Evolutionary conservation across 2,113 vertebrate species (phyloP).

Genomic region (Hepsetus odoe): DNA sequence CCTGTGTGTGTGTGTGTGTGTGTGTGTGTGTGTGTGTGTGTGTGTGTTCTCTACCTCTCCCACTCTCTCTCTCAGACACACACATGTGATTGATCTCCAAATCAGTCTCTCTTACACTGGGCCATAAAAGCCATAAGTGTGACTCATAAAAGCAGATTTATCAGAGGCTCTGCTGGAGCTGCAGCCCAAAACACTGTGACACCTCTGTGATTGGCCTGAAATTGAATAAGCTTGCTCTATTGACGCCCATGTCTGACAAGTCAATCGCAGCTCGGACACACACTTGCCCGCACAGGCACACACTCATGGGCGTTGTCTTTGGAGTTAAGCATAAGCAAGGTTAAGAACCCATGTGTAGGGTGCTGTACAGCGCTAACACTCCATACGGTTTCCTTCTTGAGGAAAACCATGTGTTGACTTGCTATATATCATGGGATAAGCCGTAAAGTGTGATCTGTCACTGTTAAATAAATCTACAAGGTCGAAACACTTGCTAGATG

Average conservation of each 20-base stretch:
- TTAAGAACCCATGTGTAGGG: not conserved
- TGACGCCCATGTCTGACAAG: conserved; percentile 53
- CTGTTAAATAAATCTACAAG: not conserved
- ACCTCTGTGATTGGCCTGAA: conserved; percentile 58
- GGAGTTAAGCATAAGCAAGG: not conserved
- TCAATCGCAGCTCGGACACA: conserved; percentile 41
- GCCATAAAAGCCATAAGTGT: conserved; percentile 59
- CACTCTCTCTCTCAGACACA: conserved; percentile 32
- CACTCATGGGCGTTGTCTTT: not conserved
- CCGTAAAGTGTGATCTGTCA: not conserved
- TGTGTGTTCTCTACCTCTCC: not conserved
- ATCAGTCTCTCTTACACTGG: conserved; percentile 54
- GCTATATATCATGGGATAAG: not conserved
- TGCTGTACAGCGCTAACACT: no score
- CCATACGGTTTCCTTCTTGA: no score
- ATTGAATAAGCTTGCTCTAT: conserved; percentile 57
- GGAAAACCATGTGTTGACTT: not conserved
- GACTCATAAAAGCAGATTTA: conserved; percentile 61
- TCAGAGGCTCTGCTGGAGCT: conserved; percentile 39
- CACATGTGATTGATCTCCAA: conserved; percentile 56
- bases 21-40: not conserved
- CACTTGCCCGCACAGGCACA: conserved; percentile 21
- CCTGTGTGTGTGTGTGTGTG: conserved; percentile 41
- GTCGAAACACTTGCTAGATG: not conserved
- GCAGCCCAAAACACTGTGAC: conserved; percentile 54